Percentiles rank a stretch among this genome's conserved stretches.
Evolutionary conservation across 1,140 invertebrate species (phyloP).

Genomic region (Drosophila pallidifrons): DNA sequence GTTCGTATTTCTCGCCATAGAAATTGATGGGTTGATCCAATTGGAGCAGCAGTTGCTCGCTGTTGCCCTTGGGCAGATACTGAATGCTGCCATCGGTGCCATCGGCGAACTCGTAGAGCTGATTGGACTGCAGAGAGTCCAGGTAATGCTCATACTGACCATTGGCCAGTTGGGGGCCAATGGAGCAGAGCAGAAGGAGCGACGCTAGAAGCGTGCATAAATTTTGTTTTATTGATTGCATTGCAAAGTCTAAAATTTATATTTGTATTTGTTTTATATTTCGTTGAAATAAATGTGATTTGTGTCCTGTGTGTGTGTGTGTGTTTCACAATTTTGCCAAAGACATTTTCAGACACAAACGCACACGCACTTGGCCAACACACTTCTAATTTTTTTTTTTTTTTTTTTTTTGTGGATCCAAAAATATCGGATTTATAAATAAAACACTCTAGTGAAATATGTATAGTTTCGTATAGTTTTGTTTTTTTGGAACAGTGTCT

Average conservation of each 20-base stretch:
- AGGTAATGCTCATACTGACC: slow-evolving; percentile 71
- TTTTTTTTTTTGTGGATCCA: slow-evolving; percentile 36
- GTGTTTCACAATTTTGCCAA: slow-evolving; percentile 67
- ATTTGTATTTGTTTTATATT: slow-evolving; percentile 11
- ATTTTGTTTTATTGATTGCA: slow-evolving; percentile 59
- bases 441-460: slow-evolving; percentile 32
- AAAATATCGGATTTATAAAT: slow-evolving; percentile 62
- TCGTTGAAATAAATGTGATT: slow-evolving; percentile 26
- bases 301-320: slow-evolving; percentile 14
- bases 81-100: slow-evolving; percentile 52
- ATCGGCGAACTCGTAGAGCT: slow-evolving; percentile 69
- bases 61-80: slow-evolving; percentile 80
- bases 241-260: slow-evolving; percentile 26
- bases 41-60: slow-evolving; percentile 79
- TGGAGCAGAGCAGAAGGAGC: slow-evolving; percentile 41
- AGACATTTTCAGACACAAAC: slow-evolving; percentile 61
- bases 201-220: slow-evolving; percentile 43
- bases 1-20: slow-evolving; percentile 89
- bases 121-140: slow-evolving; percentile 68
- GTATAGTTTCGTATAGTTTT: slow-evolving; percentile 48
- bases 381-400: slow-evolving; percentile 2
- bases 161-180: slow-evolving; percentile 35
- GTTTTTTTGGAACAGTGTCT: slow-evolving; percentile 74
- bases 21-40: slow-evolving; percentile 89
- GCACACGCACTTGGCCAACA: slow-evolving; percentile 32